A percentile compares a stretch with the other conserved stretches of the same genome.
Evolutionary conservation across 2,888 invertebrate genomes (phyloP).

Genomic region (Antheraea assamensis): DNA sequence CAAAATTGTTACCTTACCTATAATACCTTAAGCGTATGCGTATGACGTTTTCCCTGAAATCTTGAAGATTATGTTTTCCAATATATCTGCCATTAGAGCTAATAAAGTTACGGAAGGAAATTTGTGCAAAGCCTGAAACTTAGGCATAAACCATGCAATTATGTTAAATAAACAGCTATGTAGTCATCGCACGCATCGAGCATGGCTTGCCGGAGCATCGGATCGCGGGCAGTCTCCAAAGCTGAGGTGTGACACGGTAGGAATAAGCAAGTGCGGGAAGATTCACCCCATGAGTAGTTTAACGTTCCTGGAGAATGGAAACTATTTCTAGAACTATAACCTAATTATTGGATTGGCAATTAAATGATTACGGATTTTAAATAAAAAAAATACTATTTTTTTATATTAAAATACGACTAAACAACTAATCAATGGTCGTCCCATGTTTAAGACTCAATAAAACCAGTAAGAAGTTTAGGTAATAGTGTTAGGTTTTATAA

Average conservation of each 20-base stretch:
- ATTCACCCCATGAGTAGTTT: slow-evolving; percentile 68
- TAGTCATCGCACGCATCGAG: slow-evolving; percentile 73
- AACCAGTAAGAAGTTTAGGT: too few relatives aligned
- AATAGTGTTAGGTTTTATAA: too few relatives aligned
- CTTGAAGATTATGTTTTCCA: too few relatives aligned
- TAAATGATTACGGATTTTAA: too few relatives aligned
- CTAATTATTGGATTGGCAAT: background rate
- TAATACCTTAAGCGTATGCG: too few relatives aligned
- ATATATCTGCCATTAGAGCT: background rate
- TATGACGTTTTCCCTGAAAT: too few relatives aligned
- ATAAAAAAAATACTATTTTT: too few relatives aligned
- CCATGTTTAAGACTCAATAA: too few relatives aligned
- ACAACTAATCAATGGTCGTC: too few relatives aligned
- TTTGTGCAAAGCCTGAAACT: background rate
- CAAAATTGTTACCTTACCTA: too few relatives aligned
- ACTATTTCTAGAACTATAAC: slow-evolving; percentile 6
- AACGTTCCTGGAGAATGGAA: slow-evolving; percentile 48
- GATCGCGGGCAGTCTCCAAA: slow-evolving; percentile 36
- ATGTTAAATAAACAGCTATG: slow-evolving; percentile 67
- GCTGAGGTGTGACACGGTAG: slow-evolving; percentile 63
- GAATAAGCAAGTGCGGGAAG: slow-evolving; percentile 63
- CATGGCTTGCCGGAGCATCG: slow-evolving; percentile 50
- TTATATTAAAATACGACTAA: too few relatives aligned
- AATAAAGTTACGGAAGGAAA: background rate
- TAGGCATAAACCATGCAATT: slow-evolving; percentile 25